phyloP scores from a whole-genome alignment of 2,797 vertebrate genomes.

The Takifugu rubripes region DNA sequence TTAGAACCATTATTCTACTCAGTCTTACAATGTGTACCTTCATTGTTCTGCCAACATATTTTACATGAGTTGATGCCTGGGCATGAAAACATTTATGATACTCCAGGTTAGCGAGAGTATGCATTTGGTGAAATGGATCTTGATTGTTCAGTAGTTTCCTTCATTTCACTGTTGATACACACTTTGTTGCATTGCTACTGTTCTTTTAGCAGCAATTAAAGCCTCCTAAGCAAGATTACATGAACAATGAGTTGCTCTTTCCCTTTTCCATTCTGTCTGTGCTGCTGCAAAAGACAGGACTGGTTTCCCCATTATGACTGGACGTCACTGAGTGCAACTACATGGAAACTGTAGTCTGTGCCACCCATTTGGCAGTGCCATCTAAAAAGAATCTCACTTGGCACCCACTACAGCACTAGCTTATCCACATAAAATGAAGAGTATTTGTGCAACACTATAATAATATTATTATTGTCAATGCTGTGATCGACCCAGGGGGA shows the following conservation, averaged over 20 bases:
- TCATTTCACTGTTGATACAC: background rate
- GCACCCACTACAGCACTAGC: slow-evolving; percentile 31
- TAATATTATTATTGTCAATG: slow-evolving; percentile 45
- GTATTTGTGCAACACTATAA: slow-evolving; percentile 44
- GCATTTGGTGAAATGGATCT: background rate
- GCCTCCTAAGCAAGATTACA: slow-evolving; percentile 44
- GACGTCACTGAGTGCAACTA: slow-evolving; percentile 39
- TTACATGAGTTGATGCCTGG: slow-evolving; percentile 11
- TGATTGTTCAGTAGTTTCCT: too few species aligned
- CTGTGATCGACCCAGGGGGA: slow-evolving; percentile 53
- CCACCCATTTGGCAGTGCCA: slow-evolving; percentile 37
- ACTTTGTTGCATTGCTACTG: slow-evolving; percentile 10
- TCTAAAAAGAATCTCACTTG: slow-evolving; percentile 31
- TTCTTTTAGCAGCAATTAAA: slow-evolving; percentile 19
- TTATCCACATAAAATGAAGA: slow-evolving; percentile 31
- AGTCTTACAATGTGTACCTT: slow-evolving; percentile 8
- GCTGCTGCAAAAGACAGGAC: slow-evolving; percentile 19
- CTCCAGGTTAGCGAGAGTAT: background rate
- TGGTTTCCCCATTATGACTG: slow-evolving; percentile 51
- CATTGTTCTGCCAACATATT: slow-evolving; percentile 1
- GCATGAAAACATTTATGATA: background rate
- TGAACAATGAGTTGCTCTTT: slow-evolving; percentile 33
- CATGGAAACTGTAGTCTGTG: slow-evolving; percentile 46
- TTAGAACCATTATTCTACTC: slow-evolving; percentile 22
- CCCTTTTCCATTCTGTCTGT: slow-evolving; percentile 16